These are phyloP conservation scores for Saturnia pavonia DNA, from an alignment of 2,888 invertebrate genomes.

Conservation along the genomic window DNA sequence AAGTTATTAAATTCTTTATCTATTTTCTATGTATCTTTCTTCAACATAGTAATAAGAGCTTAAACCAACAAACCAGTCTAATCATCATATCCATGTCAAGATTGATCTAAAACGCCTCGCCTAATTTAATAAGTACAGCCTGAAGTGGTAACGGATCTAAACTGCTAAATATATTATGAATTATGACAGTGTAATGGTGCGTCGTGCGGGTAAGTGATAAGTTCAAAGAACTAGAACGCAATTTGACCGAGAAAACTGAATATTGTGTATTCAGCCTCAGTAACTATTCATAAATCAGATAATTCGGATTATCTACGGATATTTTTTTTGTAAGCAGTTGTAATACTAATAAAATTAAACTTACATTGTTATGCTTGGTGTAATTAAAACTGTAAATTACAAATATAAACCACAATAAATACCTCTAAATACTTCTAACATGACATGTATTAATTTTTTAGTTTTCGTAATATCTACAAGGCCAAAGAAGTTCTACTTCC, in stretches of 20 bases:
- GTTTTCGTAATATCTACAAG: too few relatives aligned
- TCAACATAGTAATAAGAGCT: background rate
- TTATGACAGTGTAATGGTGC: background rate
- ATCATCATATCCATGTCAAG: background rate
- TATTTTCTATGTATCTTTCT: background rate
- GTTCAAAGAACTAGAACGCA: constrained; percentile 17
- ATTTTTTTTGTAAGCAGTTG: background rate
- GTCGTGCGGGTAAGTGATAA: background rate
- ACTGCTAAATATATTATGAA: background rate
- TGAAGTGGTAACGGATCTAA: constrained; percentile 8
- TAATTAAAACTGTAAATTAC: too few relatives aligned
- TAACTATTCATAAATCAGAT: background rate
- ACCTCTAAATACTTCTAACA: too few relatives aligned
- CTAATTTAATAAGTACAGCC: background rate
- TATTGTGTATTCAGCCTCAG: background rate
- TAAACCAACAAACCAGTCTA: background rate
- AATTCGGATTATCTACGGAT: background rate
- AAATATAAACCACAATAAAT: too few relatives aligned
- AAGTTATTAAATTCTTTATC: background rate
- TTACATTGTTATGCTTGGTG: too few relatives aligned
- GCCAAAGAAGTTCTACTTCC: too few relatives aligned
- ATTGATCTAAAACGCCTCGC: background rate
- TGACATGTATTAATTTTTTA: too few relatives aligned
- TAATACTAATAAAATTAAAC: background rate
- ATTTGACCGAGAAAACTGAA: constrained; percentile 7